Conservation (phyloP, 2,113 vertebrate genomes). For the Nibea coibor region DNA sequence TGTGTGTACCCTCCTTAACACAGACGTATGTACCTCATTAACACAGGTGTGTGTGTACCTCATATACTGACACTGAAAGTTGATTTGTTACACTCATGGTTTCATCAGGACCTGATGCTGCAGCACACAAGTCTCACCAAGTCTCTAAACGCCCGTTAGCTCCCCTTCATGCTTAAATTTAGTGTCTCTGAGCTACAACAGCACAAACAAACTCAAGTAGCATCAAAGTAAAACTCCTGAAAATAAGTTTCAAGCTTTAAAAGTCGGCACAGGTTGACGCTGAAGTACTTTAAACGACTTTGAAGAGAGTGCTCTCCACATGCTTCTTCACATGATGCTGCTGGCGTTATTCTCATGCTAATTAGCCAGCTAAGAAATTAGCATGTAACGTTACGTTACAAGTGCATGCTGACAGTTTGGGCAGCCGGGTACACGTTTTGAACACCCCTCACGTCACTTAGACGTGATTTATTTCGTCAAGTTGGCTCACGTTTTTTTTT, state of each 20-base stretch:
- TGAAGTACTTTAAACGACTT: no score
- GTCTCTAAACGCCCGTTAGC: neutral
- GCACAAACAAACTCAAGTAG: neutral
- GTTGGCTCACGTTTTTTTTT: no score
- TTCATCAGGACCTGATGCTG: conserved; percentile 24
- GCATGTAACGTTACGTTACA: conserved; percentile 18
- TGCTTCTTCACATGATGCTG: conserved; percentile 30
- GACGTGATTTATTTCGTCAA: accelerated
- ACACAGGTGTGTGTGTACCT: no score
- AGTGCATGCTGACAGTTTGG: neutral
- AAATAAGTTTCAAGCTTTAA: neutral
- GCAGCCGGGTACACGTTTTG: neutral
- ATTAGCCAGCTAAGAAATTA: conserved; percentile 61
- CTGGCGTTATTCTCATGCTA: conserved; percentile 58
- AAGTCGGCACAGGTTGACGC: neutral
- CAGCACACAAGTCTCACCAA: neutral
- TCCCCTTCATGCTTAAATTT: neutral
- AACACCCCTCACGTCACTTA: neutral
- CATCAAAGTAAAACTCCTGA: neutral
- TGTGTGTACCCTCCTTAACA: no score
- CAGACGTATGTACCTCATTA: no score
- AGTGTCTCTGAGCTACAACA: no score
- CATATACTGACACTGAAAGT: neutral
- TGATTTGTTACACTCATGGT: neutral
- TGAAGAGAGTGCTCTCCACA: conserved; percentile 17